Conservation (phyloP, 2,113 vertebrate species). For the Chiloscyllium plagiosum region DNA sequence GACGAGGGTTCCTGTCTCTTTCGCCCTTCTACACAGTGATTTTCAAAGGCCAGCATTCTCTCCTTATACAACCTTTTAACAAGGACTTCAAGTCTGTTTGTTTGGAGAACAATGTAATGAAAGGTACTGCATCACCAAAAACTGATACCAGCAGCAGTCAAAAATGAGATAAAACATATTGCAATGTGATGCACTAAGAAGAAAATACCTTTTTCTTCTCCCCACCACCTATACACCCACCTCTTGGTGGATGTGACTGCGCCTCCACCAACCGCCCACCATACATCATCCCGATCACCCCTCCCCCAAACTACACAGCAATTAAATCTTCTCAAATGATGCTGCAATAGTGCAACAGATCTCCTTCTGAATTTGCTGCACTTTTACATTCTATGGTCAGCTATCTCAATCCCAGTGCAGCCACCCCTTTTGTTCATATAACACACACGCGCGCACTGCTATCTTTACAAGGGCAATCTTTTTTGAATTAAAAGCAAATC, state of each 20-base stretch:
- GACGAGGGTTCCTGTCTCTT: background rate
- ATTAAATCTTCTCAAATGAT: background rate
- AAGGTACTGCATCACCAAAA: background rate
- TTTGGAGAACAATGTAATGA: background rate
- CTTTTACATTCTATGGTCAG: background rate
- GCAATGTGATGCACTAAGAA: background rate
- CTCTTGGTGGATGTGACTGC: background rate
- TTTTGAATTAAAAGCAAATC: constrained; percentile 1
- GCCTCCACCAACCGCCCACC: no score
- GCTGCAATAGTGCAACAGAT: background rate
- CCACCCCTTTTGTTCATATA: background rate
- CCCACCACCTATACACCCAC: background rate
- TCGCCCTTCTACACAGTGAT: background rate
- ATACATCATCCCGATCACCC: no score
- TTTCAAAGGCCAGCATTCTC: background rate
- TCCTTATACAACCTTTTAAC: background rate
- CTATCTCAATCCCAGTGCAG: background rate
- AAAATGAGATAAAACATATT: background rate
- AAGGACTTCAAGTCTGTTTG: background rate
- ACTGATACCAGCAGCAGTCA: background rate
- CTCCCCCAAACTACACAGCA: background rate
- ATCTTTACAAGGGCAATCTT: background rate
- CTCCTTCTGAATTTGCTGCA: background rate
- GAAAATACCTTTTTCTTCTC: background rate
- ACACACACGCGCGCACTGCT: background rate